A percentile compares a stretch with the other conserved stretches of the same genome.
phyloP scores from a whole-genome alignment of 2,797 vertebrate genomes.

The Ataeniobius toweri region DNA sequence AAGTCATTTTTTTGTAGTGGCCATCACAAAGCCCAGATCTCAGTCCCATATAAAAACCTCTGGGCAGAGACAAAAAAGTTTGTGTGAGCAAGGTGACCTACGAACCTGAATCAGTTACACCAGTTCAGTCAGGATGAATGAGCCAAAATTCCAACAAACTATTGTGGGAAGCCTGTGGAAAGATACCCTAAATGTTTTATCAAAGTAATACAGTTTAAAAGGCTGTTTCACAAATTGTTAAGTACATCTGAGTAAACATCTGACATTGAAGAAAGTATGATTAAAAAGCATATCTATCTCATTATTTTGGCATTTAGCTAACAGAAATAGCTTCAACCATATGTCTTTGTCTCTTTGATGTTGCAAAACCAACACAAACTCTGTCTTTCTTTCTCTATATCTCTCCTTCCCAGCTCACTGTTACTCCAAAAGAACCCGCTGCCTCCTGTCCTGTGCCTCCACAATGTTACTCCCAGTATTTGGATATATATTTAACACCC shows the following conservation, averaged over 20 bases:
- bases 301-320: neutral
- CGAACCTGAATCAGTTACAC: too few species aligned
- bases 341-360: conserved; percentile 70
- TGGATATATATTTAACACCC: conserved; percentile 85
- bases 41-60: too few species aligned
- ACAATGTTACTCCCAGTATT: conserved; percentile 76
- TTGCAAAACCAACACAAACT: conserved; percentile 34
- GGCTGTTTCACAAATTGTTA: neutral
- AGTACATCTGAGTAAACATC: neutral
- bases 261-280: too few species aligned
- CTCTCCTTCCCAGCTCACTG: conserved; percentile 14
- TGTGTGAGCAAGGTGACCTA: too few species aligned
- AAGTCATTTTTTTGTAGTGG: too few species aligned
- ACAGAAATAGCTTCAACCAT: neutral
- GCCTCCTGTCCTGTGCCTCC: conserved; percentile 57
- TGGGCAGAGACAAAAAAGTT: too few species aligned
- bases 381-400: conserved; percentile 53
- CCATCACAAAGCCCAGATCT: too few species aligned
- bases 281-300: neutral
- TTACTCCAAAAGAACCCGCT: conserved; percentile 40
- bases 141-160: neutral
- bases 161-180: neutral
- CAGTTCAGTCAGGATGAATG: neutral
- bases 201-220: neutral
- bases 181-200: neutral